Percentiles rank a stretch among this genome's conserved stretches.
Evolutionary conservation across 2,888 invertebrate species (phyloP).

Genomic region (Caradrina clavipalpis): DNA sequence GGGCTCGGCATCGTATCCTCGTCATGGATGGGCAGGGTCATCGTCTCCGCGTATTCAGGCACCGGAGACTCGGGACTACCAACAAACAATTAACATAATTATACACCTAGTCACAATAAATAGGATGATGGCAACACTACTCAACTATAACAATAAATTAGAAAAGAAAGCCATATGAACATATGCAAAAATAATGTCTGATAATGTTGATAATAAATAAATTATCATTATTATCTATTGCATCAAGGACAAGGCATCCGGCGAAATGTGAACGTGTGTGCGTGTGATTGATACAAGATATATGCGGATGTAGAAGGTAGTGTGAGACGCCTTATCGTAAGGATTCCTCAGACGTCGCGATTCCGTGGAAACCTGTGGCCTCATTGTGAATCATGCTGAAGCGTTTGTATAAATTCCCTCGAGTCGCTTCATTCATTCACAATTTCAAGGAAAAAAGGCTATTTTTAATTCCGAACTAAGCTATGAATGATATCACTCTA

Average conservation of each 20-base stretch:
- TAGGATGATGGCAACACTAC: not conserved
- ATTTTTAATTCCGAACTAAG: not conserved
- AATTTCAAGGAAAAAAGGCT: not conserved
- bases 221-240: conserved; percentile 48
- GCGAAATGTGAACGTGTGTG: conserved; percentile 23
- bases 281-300: conserved; percentile 42
- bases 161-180: conserved; percentile 10
- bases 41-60: conserved; percentile 49
- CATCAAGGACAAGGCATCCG: conserved; percentile 35
- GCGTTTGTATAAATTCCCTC: not conserved
- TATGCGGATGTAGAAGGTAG: conserved; percentile 42
- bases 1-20: conserved; percentile 79
- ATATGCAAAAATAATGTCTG: conserved; percentile 32
- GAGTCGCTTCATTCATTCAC: not conserved
- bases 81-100: conserved; percentile 25
- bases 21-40: conserved; percentile 67
- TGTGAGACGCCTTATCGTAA: conserved; percentile 48
- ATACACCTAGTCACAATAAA: conserved; percentile 3
- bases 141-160: conserved; percentile 13
- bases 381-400: conserved; percentile 29
- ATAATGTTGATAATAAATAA: conserved; percentile 45
- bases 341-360: conserved; percentile 31
- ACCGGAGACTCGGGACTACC: conserved; percentile 56
- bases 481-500: not conserved
- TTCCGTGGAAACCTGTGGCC: conserved; percentile 46